These are phyloP conservation scores for Arrhamphus sclerolepis DNA, from an alignment of 2,797 vertebrate genomes.

Conservation along the genomic window DNA sequence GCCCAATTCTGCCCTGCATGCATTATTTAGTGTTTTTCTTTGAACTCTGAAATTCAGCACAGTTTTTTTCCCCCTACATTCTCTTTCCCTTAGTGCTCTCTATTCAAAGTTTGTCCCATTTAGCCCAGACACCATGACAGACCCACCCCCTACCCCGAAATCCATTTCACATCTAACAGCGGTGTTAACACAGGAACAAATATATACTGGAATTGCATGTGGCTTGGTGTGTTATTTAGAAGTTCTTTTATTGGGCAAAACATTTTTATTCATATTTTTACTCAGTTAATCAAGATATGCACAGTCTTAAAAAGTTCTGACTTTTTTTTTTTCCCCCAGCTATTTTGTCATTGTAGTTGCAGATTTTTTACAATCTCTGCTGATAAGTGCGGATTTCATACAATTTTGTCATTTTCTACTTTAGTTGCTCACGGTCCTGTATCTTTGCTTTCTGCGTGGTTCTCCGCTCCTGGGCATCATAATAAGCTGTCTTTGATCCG, in stretches of 20 bases:
- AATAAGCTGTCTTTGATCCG: constrained; percentile 62
- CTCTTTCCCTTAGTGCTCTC: constrained; percentile 70
- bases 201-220: constrained; percentile 45
- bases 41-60: constrained; percentile 80
- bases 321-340: constrained; percentile 9
- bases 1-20: constrained; percentile 81
- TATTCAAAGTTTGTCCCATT: constrained; percentile 79
- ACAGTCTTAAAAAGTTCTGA: constrained; percentile 17
- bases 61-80: constrained; percentile 55
- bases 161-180: constrained; percentile 62
- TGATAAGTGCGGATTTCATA: no score
- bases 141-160: constrained; percentile 21
- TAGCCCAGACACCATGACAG: constrained; percentile 67
- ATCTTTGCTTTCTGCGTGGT: constrained; percentile 40
- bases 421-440: constrained; percentile 35
- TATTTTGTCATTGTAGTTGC: no score
- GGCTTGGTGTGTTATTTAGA: constrained; percentile 39
- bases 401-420: not conserved
- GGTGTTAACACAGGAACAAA: constrained; percentile 52
- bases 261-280: constrained; percentile 28
- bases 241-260: constrained; percentile 41
- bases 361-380: no score
- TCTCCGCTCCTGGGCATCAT: constrained; percentile 47
- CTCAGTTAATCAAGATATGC: constrained; percentile 34
- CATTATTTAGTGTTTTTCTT: constrained; percentile 85